Percentiles rank a stretch among this genome's conserved stretches.
These are phyloP conservation scores for Tachycineta bicolor DNA, from an alignment of 2,113 vertebrate genomes.

Conservation along the genomic window DNA sequence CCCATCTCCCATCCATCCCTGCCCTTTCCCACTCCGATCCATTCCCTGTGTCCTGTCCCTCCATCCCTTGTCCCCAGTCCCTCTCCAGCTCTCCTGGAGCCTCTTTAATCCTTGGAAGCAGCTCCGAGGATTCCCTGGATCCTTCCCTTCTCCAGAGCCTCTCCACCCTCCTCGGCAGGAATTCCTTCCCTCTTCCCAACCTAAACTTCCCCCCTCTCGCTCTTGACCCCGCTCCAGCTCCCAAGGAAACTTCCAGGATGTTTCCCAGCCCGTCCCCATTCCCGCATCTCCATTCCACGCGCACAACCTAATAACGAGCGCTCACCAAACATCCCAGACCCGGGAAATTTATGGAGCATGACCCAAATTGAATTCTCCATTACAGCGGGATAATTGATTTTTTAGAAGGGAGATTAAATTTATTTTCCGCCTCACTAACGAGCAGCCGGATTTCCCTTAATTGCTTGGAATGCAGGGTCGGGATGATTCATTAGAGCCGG, in stretches of 20 bases:
- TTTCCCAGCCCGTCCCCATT: background rate
- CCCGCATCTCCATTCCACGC: background rate
- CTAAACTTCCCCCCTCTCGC: background rate
- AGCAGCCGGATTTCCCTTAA: constrained; percentile 86
- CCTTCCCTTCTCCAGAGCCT: background rate
- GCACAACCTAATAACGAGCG: constrained; percentile 63
- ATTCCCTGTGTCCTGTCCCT: background rate
- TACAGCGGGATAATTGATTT: constrained; percentile 85
- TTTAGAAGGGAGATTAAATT: constrained; percentile 86
- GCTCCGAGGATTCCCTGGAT: background rate
- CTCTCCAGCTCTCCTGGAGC: background rate
- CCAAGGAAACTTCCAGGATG: background rate
- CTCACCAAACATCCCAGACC: constrained; percentile 75
- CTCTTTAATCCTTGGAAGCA: fast-evolving
- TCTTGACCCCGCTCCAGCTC: background rate
- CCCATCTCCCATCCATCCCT: background rate
- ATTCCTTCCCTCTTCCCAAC: background rate
- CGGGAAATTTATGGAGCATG: constrained; percentile 83
- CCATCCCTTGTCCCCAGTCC: background rate
- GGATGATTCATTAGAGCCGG: constrained; percentile 82
- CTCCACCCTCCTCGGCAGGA: fast-evolving
- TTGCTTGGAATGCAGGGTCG: constrained; percentile 81
- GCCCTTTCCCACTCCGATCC: background rate
- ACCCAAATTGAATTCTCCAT: constrained; percentile 85
- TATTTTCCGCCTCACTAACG: constrained; percentile 84